A percentile compares a stretch with the other conserved stretches of the same genome.
These are phyloP conservation scores for Brachyptera putata DNA, from an alignment of 2,888 invertebrate genomes.

Conservation along the genomic window DNA sequence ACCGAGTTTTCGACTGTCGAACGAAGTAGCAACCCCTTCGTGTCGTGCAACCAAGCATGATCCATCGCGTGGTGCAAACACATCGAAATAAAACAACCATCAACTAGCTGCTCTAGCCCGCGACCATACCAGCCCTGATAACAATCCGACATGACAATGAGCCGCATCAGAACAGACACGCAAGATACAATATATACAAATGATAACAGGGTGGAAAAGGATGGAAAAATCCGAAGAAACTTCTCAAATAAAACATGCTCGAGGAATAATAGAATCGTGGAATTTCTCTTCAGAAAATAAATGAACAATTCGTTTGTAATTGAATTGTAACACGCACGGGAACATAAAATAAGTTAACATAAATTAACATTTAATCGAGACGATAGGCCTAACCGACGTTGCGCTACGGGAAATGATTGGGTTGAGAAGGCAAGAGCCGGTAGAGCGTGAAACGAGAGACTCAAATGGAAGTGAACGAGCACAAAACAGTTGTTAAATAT, in stretches of 20 bases:
- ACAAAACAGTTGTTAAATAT: conserved; percentile 8
- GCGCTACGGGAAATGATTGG: conserved; percentile 7
- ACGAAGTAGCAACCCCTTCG: not conserved
- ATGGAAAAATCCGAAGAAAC: conserved; percentile 13
- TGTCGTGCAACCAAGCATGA: conserved; percentile 15
- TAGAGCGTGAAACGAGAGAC: conserved; percentile 5
- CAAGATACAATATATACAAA: too few species aligned
- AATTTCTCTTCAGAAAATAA: conserved; percentile 16
- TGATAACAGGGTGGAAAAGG: not conserved
- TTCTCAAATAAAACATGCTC: conserved; percentile 13
- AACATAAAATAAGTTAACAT: conserved; percentile 15
- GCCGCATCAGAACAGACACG: conserved; percentile 23
- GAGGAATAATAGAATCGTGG: conserved; percentile 12
- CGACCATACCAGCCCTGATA: conserved; percentile 19
- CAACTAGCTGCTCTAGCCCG: conserved; percentile 13
- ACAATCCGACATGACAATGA: conserved; percentile 26
- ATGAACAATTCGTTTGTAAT: conserved; percentile 15
- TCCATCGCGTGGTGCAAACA: conserved; percentile 26
- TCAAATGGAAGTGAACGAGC: conserved; percentile 3
- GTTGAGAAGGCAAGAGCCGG: conserved; percentile 7
- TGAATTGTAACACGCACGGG: conserved; percentile 19
- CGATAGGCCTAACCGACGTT: not conserved
- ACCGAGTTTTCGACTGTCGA: not conserved
- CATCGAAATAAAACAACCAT: conserved; percentile 25
- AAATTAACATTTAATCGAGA: conserved; percentile 19